Evolutionary conservation across 2,113 vertebrate species (phyloP).

Genomic region (Pyrgilauda ruficollis): DNA sequence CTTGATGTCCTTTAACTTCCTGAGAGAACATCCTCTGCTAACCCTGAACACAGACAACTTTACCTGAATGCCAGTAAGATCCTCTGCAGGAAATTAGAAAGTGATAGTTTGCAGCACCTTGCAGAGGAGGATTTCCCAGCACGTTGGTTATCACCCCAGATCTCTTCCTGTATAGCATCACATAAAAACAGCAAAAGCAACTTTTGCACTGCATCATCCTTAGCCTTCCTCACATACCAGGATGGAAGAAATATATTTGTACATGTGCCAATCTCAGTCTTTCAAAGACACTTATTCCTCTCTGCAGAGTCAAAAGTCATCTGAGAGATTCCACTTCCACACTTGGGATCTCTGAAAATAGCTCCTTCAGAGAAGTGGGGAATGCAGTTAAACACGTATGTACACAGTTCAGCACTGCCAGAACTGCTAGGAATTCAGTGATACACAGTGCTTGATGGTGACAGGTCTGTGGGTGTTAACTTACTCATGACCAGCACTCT

Average conservation of each 20-base stretch:
- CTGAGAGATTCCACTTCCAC: background rate
- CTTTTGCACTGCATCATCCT: background rate
- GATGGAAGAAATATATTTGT: background rate
- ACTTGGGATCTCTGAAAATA: background rate
- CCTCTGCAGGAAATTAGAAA: background rate
- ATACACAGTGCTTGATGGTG: background rate
- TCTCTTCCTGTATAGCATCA: background rate
- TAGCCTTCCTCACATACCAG: background rate
- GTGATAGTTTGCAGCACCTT: background rate
- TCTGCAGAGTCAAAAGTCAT: background rate
- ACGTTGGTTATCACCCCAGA: background rate
- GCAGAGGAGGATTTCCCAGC: background rate
- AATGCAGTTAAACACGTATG: background rate
- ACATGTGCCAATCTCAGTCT: background rate
- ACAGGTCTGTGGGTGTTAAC: background rate
- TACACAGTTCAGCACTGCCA: background rate
- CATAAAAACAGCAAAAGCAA: background rate
- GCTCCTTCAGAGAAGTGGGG: background rate
- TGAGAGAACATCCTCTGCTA: background rate
- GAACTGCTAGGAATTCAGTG: background rate
- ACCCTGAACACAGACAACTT: background rate
- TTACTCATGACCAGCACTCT: background rate
- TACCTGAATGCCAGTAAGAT: background rate
- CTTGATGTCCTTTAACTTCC: background rate
- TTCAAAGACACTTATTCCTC: background rate